Evolutionary conservation across 2,113 vertebrate species (phyloP), one percentile per base, ranked within the genome.

Genomic region (Noctilio leporinus): DNA sequence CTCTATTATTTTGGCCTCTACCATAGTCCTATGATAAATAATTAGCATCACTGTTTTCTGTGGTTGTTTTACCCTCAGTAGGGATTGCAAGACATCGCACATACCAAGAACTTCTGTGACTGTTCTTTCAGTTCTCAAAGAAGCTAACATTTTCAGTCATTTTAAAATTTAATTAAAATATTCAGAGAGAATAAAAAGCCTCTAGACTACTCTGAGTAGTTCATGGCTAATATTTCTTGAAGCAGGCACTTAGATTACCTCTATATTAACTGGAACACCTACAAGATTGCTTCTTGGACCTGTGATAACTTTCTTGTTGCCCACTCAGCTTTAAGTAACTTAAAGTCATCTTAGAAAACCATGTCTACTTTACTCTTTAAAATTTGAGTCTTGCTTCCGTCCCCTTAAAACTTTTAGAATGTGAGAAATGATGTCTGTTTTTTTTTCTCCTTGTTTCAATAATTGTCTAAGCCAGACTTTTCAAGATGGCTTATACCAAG

Each of bases 111-210:
- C 14, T 51, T 96, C 59, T 73, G 67, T 9, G 43, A 67, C 84
- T 88, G 49, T 24, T 93, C 84, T 19, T 81, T 93, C 45, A 92
- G 70, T 75, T 96, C 67, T 85, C 85, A 51, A 76, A 85, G 69
- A 96, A 94, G 92, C 49, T 88, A 93, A 89, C 24, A 57, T 38
- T 75, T 87, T 75, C 95, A 95, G 89, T 96, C 91, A 96, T 80
- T 96, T 95, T 93, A 93, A 76, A 94, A 95, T 97, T 97, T 92
- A 96, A 95, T 97, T 95, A 95, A 95, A 90, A 93, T 88, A 72
- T 95, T 93, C 67, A 55, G 87, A 33, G 94, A 88, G 70, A 92
- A 73, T 80, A 38, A 84, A 96, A 91, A 93, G n/a, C n/a, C 77
- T 90, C 1, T 95, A 87, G 95, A 97, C 93, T 33, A 85, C 75